Conservation (phyloP, 2,113 vertebrate species). For the Phalacrocorax brasilianus region DNA sequence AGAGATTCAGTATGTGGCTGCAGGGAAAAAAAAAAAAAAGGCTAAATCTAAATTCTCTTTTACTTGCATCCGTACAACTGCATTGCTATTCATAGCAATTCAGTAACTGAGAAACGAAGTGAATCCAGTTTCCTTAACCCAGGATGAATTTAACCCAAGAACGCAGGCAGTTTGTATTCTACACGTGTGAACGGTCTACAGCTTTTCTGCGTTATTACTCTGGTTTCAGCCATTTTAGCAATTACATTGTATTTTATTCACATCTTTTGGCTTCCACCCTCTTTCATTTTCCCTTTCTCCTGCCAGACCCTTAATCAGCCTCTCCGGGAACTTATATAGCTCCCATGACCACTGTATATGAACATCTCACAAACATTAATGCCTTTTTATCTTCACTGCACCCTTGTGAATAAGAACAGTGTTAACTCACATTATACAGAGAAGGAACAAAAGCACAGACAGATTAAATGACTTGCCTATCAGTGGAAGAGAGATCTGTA, state of each 20-base stretch:
- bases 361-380: neutral
- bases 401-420: neutral
- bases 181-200: neutral
- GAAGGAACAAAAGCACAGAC: neutral
- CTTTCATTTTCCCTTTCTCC: neutral
- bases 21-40: neutral
- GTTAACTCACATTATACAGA: neutral
- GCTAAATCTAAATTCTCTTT: neutral
- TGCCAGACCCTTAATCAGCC: neutral
- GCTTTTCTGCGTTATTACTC: conserved; percentile 5
- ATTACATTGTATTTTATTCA: conserved; percentile 6
- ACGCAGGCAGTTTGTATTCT: neutral
- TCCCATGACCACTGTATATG: neutral
- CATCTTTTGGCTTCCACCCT: neutral
- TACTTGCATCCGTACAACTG: neutral
- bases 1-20: neutral
- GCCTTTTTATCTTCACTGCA: neutral
- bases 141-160: neutral
- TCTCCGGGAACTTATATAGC: neutral
- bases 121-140: neutral
- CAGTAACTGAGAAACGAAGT: neutral
- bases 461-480: neutral
- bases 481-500: neutral
- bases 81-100: neutral
- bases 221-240: conserved; percentile 12